Base-by-base conservation (phyloP, 2,888 invertebrate genomes). In the Tipula confusa region DNA sequence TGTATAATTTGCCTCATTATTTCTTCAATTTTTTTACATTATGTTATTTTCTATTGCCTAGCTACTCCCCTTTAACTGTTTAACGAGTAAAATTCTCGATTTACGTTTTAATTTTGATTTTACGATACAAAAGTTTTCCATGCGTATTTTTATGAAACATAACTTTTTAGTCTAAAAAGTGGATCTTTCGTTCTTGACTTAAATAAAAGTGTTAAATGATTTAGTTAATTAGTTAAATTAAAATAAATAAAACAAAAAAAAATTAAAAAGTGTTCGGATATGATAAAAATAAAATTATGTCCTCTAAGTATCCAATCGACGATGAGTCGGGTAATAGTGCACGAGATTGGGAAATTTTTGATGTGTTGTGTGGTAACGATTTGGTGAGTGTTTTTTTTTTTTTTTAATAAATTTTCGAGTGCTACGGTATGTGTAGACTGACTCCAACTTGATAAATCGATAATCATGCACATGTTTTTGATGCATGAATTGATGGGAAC, bases 311-410 rank as follows among this genome's bases (percentile, higher is more conserved):
- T 83, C 43, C 48, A 29, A 81, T 79, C 80, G 84, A 83, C 83
- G 82, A 84, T 28, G 84, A 85, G 29, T 84, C 85, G 84, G 89
- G 89, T 81, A 92, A 92, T 87, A 90, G 91, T 31, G 90, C 92
- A 85, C 94, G 95, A 87, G 95, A 95, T 88, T 94, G 95, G 93
- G 92, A 92, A 87, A 92, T 94, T 85, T 95, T 93, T 88, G 93
- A 95, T 89, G 91, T 92, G 4, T 89, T 95, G 85, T 92, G 93
- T 86, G 87, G 86, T 82, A 85, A n/a, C n/a, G n/a, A 86, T 33
- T 4, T 85, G 84, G 84, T 81, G n/a, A 84, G 83, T 82, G 83
- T 28, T 36, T 82, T 36, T 13, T 7, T 29, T 81, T 33, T 18
- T 29, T 84, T 82, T 28, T n/a, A 33, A 31, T 15, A 15, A 2